Conservation (phyloP, 2,797 vertebrate genomes). For the Sebastes reedi region DNA sequence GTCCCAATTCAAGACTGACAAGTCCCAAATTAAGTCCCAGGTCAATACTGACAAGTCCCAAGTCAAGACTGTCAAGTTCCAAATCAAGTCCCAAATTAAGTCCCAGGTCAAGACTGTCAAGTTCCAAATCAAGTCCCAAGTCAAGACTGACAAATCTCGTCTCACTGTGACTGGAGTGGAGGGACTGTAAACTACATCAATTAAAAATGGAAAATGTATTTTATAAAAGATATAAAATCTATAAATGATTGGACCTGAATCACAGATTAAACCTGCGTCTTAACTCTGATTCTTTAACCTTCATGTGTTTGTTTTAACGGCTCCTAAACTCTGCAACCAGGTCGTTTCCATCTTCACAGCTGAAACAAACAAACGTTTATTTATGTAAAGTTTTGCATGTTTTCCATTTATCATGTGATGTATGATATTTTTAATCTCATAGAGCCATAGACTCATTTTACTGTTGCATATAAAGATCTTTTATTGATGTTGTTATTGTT, state of each 20-base stretch:
- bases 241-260: not conserved
- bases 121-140: no score
- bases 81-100: accelerated
- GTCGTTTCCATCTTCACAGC: not conserved
- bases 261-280: not conserved
- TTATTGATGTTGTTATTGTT: not conserved
- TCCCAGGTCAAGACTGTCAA: no score
- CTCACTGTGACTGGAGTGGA: no score
- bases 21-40: no score
- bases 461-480: not conserved
- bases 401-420: not conserved
- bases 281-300: not conserved
- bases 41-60: no score
- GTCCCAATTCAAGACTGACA: no score
- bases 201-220: no score
- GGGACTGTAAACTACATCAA: no score
- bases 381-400: slow-evolving; percentile 55
- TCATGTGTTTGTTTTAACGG: not conserved
- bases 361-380: not conserved
- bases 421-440: not conserved
- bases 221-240: no score
- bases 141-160: no score
- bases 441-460: slow-evolving; percentile 16
- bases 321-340: not conserved
- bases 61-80: no score